phyloP scores from a whole-genome alignment of 2,113 vertebrate species.

The Urocynchramus pylzowi region DNA sequence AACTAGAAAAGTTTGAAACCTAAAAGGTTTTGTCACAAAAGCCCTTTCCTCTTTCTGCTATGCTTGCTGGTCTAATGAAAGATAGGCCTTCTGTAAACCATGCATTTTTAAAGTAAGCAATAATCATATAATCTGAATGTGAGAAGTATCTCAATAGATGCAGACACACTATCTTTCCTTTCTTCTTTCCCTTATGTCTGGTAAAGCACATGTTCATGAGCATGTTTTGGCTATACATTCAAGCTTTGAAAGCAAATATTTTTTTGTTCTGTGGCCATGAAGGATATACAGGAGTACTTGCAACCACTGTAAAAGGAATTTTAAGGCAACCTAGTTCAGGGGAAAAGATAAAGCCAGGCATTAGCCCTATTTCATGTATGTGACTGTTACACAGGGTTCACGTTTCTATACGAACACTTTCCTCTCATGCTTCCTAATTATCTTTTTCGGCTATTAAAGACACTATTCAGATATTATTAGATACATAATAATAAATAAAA shows the following conservation, averaged over 20 bases:
- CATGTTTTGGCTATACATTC: neutral
- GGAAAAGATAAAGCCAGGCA: neutral
- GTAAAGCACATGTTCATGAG: neutral
- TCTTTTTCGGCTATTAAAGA: constrained; percentile 10
- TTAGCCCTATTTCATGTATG: neutral
- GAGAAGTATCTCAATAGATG: neutral
- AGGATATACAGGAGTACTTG: neutral
- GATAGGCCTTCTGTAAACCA: neutral
- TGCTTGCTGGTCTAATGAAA: neutral
- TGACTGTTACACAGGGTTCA: neutral
- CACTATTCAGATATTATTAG: neutral
- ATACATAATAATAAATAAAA: neutral
- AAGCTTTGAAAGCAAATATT: neutral
- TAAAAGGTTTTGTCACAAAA: neutral
- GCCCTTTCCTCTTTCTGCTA: neutral
- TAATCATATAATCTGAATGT: neutral
- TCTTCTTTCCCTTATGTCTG: neutral
- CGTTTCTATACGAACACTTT: neutral
- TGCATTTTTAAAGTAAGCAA: neutral
- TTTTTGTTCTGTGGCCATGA: neutral
- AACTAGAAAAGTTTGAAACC: neutral
- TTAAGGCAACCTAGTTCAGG: neutral
- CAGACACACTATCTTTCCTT: neutral
- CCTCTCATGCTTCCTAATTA: neutral
- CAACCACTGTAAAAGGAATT: neutral